Conservation (phyloP, 2,888 invertebrate genomes). For the Trissoscelio sp. region DNA sequence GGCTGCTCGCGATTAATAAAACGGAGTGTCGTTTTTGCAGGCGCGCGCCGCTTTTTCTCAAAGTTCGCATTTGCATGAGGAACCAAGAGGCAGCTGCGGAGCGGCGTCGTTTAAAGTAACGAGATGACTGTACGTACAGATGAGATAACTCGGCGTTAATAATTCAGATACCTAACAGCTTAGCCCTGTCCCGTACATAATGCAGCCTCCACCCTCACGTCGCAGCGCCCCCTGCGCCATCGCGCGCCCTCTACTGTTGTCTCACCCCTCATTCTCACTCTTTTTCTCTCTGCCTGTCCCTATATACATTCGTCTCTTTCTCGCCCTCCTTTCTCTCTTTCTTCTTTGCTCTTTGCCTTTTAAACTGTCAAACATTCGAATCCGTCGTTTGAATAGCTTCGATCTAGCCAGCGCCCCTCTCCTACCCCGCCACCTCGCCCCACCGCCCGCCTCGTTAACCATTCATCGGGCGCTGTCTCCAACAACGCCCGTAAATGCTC, state of each 20-base stretch:
- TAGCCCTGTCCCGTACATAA: slow-evolving; percentile 83
- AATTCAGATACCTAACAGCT: slow-evolving; percentile 83
- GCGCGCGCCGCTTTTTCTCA: slow-evolving; percentile 38
- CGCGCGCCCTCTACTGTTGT: slow-evolving; percentile 60
- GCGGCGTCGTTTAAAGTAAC: slow-evolving; percentile 80
- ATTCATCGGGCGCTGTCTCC: slow-evolving; percentile 80
- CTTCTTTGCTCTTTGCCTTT: slow-evolving; percentile 79
- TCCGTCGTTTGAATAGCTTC: slow-evolving; percentile 78
- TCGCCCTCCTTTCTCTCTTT: slow-evolving; percentile 40
- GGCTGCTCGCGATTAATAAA: slow-evolving; percentile 47
- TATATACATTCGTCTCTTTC: slow-evolving; percentile 31
- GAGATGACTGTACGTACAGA: slow-evolving; percentile 82
- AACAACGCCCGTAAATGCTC: slow-evolving; percentile 79
- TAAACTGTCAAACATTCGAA: slow-evolving; percentile 83
- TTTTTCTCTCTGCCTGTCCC: slow-evolving; percentile 68
- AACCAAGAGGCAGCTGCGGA: slow-evolving; percentile 71
- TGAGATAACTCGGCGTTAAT: slow-evolving; percentile 82
- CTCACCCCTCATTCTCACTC: slow-evolving; percentile 60
- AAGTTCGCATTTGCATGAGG: slow-evolving; percentile 67
- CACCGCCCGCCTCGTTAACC: slow-evolving; percentile 77
- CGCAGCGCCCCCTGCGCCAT: slow-evolving; percentile 52
- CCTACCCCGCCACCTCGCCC: slow-evolving; percentile 67
- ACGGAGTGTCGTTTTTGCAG: slow-evolving; percentile 3
- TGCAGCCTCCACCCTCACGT: slow-evolving; percentile 78
- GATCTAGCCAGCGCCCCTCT: slow-evolving; percentile 71